Conservation (phyloP, 2,797 vertebrate species). For the Acanthornis magna region DNA sequence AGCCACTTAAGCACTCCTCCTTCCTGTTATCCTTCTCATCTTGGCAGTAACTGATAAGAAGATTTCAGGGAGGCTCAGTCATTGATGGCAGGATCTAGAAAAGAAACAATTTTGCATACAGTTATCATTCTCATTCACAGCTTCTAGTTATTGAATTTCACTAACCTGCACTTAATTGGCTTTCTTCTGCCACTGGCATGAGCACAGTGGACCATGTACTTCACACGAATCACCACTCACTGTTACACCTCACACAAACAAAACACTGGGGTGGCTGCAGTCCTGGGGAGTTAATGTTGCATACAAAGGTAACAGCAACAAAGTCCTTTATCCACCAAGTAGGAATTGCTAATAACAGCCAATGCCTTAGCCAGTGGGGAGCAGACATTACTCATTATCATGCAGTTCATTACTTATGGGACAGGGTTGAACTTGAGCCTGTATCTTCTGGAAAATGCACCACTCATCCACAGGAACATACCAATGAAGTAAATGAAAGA, state of each 20-base stretch:
- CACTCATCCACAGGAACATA: neutral
- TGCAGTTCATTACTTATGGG: neutral
- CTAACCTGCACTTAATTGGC: neutral
- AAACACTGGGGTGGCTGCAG: neutral
- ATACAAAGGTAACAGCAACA: neutral
- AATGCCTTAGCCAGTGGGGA: neutral
- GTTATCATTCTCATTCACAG: constrained; percentile 21
- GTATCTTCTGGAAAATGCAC: neutral
- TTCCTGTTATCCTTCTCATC: constrained; percentile 42
- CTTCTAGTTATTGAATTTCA: neutral
- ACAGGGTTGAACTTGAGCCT: neutral
- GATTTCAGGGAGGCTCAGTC: constrained; percentile 51
- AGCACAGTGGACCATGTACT: neutral
- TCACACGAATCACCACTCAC: neutral
- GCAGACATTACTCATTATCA: neutral
- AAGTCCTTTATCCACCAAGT: neutral
- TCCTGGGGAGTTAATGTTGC: neutral
- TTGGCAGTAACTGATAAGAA: constrained; percentile 31
- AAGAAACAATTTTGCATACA: constrained; percentile 49
- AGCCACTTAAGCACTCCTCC: constrained; percentile 14
- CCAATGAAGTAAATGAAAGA: neutral
- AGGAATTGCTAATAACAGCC: neutral
- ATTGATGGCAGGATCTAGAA: constrained; percentile 51
- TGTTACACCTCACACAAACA: neutral
- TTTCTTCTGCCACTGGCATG: neutral